Conservation (phyloP, 1,140 invertebrate genomes). For the Drosophila pallidifrons region DNA sequence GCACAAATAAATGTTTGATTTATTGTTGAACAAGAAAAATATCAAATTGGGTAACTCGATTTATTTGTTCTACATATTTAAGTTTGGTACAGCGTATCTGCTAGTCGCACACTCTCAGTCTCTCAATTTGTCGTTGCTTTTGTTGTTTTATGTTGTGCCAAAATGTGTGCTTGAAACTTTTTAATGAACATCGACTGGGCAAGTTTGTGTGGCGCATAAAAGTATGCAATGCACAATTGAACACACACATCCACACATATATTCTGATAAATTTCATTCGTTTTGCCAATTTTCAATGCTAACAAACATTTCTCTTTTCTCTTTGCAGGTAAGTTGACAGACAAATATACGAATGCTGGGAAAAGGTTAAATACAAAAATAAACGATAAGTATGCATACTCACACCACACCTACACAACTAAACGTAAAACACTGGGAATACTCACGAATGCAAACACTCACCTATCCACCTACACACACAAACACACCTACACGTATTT, state of each 20-base stretch:
- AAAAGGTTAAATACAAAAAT: constrained; percentile 35
- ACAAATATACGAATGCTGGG: constrained; percentile 25
- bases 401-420: constrained; percentile 4
- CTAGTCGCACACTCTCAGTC: background rate
- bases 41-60: background rate
- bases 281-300: constrained; percentile 38
- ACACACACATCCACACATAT: background rate
- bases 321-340: constrained; percentile 65
- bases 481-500: constrained; percentile 16
- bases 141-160: constrained; percentile 1
- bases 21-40: no score
- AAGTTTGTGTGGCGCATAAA: constrained; percentile 18
- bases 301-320: constrained; percentile 43
- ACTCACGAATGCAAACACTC: constrained; percentile 11
- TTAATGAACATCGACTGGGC: constrained; percentile 59
- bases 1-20: no score
- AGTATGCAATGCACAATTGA: constrained; percentile 32
- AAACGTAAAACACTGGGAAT: background rate
- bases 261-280: constrained; percentile 31
- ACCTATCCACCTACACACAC: background rate
- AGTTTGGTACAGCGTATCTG: background rate
- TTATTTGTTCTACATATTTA: background rate
- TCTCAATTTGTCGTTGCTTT: constrained; percentile 8
- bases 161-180: constrained; percentile 57
- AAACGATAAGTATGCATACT: constrained; percentile 53